Evolutionary conservation across 1,140 invertebrate species (phyloP), one percentile per base, ranked within the genome.

Genomic region (Magallana angulata): DNA sequence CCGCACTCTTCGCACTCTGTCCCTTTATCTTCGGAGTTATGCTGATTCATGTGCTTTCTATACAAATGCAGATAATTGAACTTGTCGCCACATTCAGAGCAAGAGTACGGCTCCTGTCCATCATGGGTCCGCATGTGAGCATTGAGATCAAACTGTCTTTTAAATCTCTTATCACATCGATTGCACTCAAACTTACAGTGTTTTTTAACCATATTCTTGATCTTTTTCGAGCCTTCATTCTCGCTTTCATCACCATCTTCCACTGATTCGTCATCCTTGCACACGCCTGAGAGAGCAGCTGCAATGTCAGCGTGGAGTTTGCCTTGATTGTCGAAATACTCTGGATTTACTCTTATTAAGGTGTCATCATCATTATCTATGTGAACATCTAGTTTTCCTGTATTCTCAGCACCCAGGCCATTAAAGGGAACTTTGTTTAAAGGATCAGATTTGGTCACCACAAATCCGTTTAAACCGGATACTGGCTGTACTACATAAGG

Each of bases 171-270:
- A 76, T 76, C 68, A 12, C 68, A 76, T 76, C 68, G 68, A 76
- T 76, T 76, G 68, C 68, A 76, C 68, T 76, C 68, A 76, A 76
- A 76, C 36, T 76, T 76, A 76, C 68, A 76, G 24, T 76, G 68
- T 30, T 36, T 76, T 76, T 76, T 76, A 3, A 76, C 30, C 24
- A 76, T 30, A 30, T 18, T 36, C 12, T 76, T 76, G 7, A 76
- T 76, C 18, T 76, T 76, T 11, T 76, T 76, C 11, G 68, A 8
- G 24, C 36, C 68, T 0, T 71, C 18, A 0, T 76, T 76, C 5
- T 18, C 24, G 30, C 68, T 36, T 5, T 64, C 60, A 62, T 76
- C 24, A 9, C 3, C 8, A 4, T 76, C 68, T 36, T 76, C 68
- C 24, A 9, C 12, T 6, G 60, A 62, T 62, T 12, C 60, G 8